A percentile compares a stretch with the other conserved stretches of the same genome.
Evolutionary conservation across 2,797 vertebrate genomes (phyloP).

Genomic region (Notamacropus eugenii): DNA sequence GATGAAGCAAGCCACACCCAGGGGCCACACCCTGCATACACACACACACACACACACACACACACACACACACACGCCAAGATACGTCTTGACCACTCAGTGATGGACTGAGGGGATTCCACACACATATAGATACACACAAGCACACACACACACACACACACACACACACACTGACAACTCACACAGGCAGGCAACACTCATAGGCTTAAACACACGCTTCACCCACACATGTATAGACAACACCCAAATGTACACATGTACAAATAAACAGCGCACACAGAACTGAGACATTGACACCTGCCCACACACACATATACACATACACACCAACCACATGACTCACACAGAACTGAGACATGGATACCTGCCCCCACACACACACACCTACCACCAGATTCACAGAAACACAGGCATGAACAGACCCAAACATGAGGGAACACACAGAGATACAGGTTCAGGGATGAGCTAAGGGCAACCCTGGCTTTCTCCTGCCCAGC

Average conservation of each 20-base stretch:
- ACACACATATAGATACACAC: background rate
- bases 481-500: conserved; percentile 6
- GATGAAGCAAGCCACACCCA: background rate
- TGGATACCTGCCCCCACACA: too few relatives aligned
- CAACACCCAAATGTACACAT: background rate
- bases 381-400: background rate
- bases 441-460: conserved; percentile 24
- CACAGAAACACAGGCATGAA: background rate
- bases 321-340: background rate
- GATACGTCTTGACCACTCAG: background rate
- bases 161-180: background rate
- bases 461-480: background rate
- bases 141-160: background rate
- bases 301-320: background rate
- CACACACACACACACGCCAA: background rate
- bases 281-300: background rate
- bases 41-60: background rate
- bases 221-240: background rate
- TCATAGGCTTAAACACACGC: background rate
- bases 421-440: conserved; percentile 9
- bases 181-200: too few relatives aligned
- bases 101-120: background rate
- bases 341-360: background rate
- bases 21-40: conserved; percentile 4
- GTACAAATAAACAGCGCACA: background rate